Base-by-base conservation (phyloP, 2,113 vertebrate genomes). In the Opisthocomus hoazin region DNA sequence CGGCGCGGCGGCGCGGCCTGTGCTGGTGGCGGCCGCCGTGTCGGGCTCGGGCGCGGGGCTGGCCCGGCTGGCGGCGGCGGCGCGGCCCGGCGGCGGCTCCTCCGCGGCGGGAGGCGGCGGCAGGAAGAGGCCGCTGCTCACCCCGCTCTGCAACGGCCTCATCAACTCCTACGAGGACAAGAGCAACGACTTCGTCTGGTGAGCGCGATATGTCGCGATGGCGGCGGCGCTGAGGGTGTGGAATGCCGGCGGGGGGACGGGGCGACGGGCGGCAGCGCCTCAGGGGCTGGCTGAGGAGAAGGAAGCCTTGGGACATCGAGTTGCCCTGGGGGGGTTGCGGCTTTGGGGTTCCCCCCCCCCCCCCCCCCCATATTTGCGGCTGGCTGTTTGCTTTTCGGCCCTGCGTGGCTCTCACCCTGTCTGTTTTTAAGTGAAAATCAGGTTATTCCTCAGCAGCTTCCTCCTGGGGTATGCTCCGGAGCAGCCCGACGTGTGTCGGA, bases 121-220 rank as follows among this genome's bases (percentile, higher is more conserved):
- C 97, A 98, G 99, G 93, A 99, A 99, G 98, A 98, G 98, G 94
- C 98, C 99, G 89, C 98, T 99, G 45, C 98, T 98, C 58, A 98
- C 98, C 15, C 99, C 99, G 2, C 98, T 99, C 19, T 99, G 98
- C 97, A 99, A 99, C 96, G 99, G 99, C 75, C 99, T 99, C 66
- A 97, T 99, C 79, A 99, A 99, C 91, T 99, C 99, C 5, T 99
- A 99, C 91, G 99, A 99, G 76, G 99, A 99, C 95, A 99, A 99
- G 97, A 99, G 99, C 98, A 99, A 99, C 98, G 99, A 99, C 73
- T 99, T 99, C 92, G 99, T 99, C 13, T 99, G 99, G 99, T 99
- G 94, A 98, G 99, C 6, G 57, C 18, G 74, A 51, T 90, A 18
- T 78, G 45, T 94, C 79, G 90, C 74, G 90, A 85, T 69, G 69